phyloP scores from a whole-genome alignment of 2,888 invertebrate genomes.

The Calameuta pallipes region DNA sequence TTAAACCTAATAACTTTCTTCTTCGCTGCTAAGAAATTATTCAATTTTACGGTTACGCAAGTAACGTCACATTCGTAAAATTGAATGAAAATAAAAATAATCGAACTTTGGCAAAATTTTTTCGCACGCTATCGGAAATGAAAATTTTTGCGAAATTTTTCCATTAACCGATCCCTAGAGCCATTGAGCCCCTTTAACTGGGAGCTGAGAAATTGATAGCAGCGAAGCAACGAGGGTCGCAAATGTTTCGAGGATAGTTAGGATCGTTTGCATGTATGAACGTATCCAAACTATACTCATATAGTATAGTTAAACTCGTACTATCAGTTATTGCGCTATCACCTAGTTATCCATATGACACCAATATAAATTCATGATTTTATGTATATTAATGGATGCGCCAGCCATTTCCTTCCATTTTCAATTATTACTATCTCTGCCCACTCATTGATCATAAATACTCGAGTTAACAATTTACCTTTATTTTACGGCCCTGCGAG shows the following conservation, averaged over 20 bases:
- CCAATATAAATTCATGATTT: not conserved
- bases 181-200: not conserved
- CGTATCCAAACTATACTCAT: not conserved
- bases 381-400: not conserved
- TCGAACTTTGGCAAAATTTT: not conserved
- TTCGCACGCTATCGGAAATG: not conserved
- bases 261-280: not conserved
- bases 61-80: not conserved
- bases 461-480: not conserved
- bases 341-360: not conserved
- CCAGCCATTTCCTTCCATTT: not conserved
- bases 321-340: not conserved
- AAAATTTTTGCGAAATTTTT: not conserved
- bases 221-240: not conserved
- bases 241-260: not conserved
- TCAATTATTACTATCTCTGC: not conserved
- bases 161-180: too few relatives aligned
- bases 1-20: not conserved
- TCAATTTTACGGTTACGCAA: not conserved
- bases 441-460: not conserved
- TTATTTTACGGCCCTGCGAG: too few relatives aligned
- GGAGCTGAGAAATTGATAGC: not conserved
- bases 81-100: not conserved
- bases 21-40: not conserved
- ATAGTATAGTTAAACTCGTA: not conserved